These are phyloP conservation scores for Cardiocondyla obscurior DNA, from an alignment of 1,140 invertebrate genomes.

Conservation along the genomic window DNA sequence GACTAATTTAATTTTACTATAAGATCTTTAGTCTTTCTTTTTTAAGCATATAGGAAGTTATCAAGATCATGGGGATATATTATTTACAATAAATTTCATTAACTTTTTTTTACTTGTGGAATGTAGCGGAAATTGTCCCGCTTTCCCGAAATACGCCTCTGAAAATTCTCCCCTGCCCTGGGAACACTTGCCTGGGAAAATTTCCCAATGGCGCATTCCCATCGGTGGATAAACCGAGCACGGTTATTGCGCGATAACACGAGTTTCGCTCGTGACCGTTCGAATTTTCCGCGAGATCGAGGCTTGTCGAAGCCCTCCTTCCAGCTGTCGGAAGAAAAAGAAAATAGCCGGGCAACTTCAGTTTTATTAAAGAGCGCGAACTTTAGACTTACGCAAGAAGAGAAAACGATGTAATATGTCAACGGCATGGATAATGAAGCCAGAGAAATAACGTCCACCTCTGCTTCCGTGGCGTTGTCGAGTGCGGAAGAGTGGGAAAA, in stretches of 20 bases:
- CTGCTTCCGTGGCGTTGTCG: conserved; percentile 29
- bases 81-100: neutral
- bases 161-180: conserved; percentile 9
- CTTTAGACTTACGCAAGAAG: conserved; percentile 47
- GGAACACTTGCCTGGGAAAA: conserved; percentile 48
- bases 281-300: conserved; percentile 46
- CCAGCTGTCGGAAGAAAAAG: neutral
- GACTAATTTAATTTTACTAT: neutral
- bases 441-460: conserved; percentile 46
- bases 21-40: neutral
- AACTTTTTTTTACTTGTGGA: neutral
- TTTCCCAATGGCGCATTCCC: conserved; percentile 52
- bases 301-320: neutral
- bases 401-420: conserved; percentile 57
- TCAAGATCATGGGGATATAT: neutral
- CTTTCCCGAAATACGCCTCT: neutral
- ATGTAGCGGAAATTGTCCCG: conserved; percentile 1
- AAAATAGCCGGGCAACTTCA: conserved; percentile 44
- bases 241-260: conserved; percentile 51
- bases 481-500: conserved; percentile 7
- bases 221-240: conserved; percentile 42
- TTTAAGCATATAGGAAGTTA: neutral
- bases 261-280: conserved; percentile 37
- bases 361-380: conserved; percentile 56
- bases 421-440: conserved; percentile 58